Conservation (phyloP, 2,113 vertebrate species). For the Phylloscopus whistleri region DNA sequence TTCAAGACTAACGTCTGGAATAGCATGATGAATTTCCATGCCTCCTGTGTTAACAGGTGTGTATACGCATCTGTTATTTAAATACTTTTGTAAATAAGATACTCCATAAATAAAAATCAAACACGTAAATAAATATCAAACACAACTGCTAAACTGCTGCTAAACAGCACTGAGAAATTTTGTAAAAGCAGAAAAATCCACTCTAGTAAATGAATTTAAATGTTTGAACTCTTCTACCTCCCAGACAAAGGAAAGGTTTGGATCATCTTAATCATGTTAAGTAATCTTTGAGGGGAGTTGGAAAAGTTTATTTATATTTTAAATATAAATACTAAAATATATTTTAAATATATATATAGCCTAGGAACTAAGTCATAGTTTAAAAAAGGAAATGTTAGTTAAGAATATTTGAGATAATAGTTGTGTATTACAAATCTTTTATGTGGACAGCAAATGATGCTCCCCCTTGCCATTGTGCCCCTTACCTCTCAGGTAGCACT, state of each 20-base stretch:
- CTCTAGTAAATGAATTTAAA: neutral
- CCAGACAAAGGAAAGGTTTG: neutral
- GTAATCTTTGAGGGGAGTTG: neutral
- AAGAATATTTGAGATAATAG: neutral
- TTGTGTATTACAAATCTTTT: neutral
- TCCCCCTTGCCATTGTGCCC: neutral
- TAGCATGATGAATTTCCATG: fast-evolving
- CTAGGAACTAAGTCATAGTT: neutral
- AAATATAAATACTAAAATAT: neutral
- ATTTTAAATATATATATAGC: neutral
- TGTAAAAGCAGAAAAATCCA: neutral
- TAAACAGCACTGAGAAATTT: neutral
- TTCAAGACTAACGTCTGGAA: neutral
- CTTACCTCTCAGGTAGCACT: fast-evolving
- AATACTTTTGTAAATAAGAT: neutral
- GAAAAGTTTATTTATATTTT: neutral
- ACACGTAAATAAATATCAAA: neutral
- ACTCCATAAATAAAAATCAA: neutral
- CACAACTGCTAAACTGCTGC: neutral
- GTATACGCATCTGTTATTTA: neutral
- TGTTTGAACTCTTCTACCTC: neutral
- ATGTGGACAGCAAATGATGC: too few relatives aligned
- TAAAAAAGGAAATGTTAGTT: neutral
- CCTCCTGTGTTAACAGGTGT: neutral
- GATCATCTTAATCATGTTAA: neutral